Conservation (phyloP, 2,888 invertebrate genomes). For the Cheilosia vernalis region DNA sequence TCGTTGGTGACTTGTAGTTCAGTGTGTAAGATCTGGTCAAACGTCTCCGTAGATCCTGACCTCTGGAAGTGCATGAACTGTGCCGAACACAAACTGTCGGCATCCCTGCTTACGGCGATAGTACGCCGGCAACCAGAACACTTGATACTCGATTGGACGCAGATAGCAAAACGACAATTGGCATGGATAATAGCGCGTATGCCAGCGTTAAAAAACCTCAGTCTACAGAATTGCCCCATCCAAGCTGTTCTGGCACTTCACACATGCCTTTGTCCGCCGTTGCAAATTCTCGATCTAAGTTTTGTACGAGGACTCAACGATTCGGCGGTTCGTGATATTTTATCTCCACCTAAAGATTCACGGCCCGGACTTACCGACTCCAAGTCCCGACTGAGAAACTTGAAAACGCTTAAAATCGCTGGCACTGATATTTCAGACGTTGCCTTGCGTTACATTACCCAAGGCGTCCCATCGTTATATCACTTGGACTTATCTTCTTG, state of each 20-base stretch:
- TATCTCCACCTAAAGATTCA: slow-evolving; percentile 94
- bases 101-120: slow-evolving; percentile 90
- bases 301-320: slow-evolving; percentile 94
- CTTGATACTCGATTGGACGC: slow-evolving; percentile 94
- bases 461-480: slow-evolving; percentile 90
- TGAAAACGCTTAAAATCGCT: slow-evolving; percentile 90
- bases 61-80: slow-evolving; percentile 95
- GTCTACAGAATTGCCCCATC: slow-evolving; percentile 90
- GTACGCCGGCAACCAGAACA: slow-evolving; percentile 94
- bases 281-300: slow-evolving; percentile 91
- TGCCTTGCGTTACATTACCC: slow-evolving; percentile 87
- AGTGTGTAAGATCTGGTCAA: slow-evolving; percentile 95
- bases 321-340: slow-evolving; percentile 91
- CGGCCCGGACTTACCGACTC: slow-evolving; percentile 90
- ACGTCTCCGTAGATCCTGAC: slow-evolving; percentile 91
- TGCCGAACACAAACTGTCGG: slow-evolving; percentile 89
- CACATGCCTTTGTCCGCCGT: slow-evolving; percentile 91
- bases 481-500: slow-evolving; percentile 93
- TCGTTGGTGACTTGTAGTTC: slow-evolving; percentile 89
- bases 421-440: slow-evolving; percentile 96
- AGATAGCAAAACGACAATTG: slow-evolving; percentile 93
- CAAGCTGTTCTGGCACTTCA: slow-evolving; percentile 92
- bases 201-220: slow-evolving; percentile 91
- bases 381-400: slow-evolving; percentile 90
- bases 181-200: slow-evolving; percentile 95